Evolutionary conservation across 2,797 vertebrate species (phyloP).

Genomic region (Bovichtus diacanthus): DNA sequence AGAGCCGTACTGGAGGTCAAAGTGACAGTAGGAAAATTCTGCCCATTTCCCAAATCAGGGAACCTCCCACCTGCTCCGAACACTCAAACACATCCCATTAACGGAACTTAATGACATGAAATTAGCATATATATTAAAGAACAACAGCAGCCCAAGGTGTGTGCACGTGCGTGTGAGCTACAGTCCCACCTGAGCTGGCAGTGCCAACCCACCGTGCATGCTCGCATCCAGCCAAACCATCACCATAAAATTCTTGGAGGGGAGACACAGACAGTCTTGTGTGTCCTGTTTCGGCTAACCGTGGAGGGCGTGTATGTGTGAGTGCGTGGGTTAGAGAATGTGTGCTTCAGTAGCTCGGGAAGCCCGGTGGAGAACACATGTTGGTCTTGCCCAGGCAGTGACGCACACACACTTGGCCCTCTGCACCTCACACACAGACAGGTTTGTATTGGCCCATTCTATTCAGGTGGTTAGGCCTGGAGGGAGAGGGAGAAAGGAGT

Average conservation of each 20-base stretch:
- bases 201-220: slow-evolving; percentile 62
- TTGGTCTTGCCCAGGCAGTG: slow-evolving; percentile 81
- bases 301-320: slow-evolving; percentile 55
- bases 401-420: slow-evolving; percentile 87
- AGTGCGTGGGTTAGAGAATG: slow-evolving; percentile 52
- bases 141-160: slow-evolving; percentile 52
- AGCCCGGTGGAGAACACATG: slow-evolving; percentile 74
- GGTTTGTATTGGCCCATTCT: slow-evolving; percentile 83
- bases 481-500: slow-evolving; percentile 73
- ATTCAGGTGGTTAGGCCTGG: slow-evolving; percentile 83
- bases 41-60: slow-evolving; percentile 22
- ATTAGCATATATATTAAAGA: slow-evolving; percentile 81
- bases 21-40: slow-evolving; percentile 49
- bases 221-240: slow-evolving; percentile 78
- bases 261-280: slow-evolving; percentile 80
- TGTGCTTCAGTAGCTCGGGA: slow-evolving; percentile 65
- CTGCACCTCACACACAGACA: slow-evolving; percentile 81
- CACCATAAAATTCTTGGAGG: slow-evolving; percentile 80
- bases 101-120: slow-evolving; percentile 42
- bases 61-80: slow-evolving; percentile 62
- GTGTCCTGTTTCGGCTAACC: slow-evolving; percentile 69
- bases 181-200: slow-evolving; percentile 73
- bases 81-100: slow-evolving; percentile 43
- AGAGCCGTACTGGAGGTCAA: slow-evolving; percentile 30
- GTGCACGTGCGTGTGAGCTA: slow-evolving; percentile 24